Evolutionary conservation across 2,797 vertebrate species (phyloP).

Genomic region (Sciurus vulgaris): DNA sequence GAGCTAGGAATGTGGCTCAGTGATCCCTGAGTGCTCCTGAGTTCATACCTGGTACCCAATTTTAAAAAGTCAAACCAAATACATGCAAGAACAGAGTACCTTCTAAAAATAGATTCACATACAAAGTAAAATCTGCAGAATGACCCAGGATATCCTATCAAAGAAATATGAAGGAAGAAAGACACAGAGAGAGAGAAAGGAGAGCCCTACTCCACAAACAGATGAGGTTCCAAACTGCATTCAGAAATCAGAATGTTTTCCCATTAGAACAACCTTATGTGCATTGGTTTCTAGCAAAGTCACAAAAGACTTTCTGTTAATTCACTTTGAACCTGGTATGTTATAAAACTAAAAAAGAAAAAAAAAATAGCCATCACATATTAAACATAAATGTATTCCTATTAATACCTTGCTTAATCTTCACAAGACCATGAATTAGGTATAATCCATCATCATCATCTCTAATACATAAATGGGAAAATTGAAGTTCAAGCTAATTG

Average conservation of each 20-base stretch:
- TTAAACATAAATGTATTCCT: neutral
- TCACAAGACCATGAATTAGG: neutral
- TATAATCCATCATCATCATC: neutral
- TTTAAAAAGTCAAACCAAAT: neutral
- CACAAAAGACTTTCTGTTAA: slow-evolving; percentile 1
- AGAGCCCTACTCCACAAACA: neutral
- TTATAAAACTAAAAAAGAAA: neutral
- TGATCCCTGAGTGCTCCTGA: too few relatives aligned
- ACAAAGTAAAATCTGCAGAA: neutral
- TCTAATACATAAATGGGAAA: neutral
- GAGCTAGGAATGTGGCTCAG: too few relatives aligned
- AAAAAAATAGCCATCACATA: neutral
- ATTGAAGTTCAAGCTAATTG: neutral
- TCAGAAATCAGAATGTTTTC: slow-evolving; percentile 13
- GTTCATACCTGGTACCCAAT: too few relatives aligned
- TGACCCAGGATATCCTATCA: neutral
- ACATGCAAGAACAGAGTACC: neutral
- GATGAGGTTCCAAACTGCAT: neutral
- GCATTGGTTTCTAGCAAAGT: slow-evolving; percentile 9
- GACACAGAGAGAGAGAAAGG: neutral
- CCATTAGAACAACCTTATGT: neutral
- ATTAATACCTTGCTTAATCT: neutral
- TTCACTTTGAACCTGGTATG: neutral
- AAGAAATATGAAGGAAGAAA: neutral
- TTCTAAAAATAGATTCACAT: neutral